Base-by-base conservation (phyloP, 2,797 vertebrate species). In the Notolepis coatsorum region DNA sequence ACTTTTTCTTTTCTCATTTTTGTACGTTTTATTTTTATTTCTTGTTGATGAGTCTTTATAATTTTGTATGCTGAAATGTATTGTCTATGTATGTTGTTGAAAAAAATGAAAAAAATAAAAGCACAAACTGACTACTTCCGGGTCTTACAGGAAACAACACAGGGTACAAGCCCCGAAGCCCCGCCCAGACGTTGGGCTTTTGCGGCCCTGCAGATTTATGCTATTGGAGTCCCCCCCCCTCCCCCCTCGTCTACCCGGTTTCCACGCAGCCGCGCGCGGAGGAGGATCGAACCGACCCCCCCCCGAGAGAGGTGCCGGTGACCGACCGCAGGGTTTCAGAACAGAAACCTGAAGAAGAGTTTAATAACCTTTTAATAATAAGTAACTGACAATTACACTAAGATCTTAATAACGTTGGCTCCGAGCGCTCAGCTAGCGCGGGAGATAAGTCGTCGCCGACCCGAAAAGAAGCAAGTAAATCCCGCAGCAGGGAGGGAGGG, bases 271-370 rank as follows among this genome's bases (percentile, higher is more conserved):
- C 84, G 88, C 86, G 90, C 89, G 88, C 87, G 88, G 90, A 90
- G 84, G n/a, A n/a, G 80, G 88, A 91, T 85, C 65, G 81, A 86
- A 80, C 73, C 86, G 82, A 90, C 81, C 87, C 33, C 25, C n/a
- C n/a, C n/a, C n/a, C n/a, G n/a, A n/a, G 84, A 79, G 85, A 88
- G 88, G 88, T 87, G n/a, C n/a, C n/a, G 86, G 89, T 86, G 89
- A 89, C 85, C 79, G 62, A 85, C 82, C 88, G 74, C 84, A 75
- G 88, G 90, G 88, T 91, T 84, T 88, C 82, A 73, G 10, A n/a
- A 27, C 68, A 73, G 86, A 85, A 92, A 86, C 78, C 86, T 84
- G 75, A 73, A 47, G 63, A 77, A 66, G 73, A 20, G 1, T n/a
- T n/a, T n/a, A n/a, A n/a, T n/a, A n/a, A 41, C 71, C 53, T 68